phyloP scores from a whole-genome alignment of 2,888 invertebrate genomes.

The Stenoptilia bipunctidactyla region DNA sequence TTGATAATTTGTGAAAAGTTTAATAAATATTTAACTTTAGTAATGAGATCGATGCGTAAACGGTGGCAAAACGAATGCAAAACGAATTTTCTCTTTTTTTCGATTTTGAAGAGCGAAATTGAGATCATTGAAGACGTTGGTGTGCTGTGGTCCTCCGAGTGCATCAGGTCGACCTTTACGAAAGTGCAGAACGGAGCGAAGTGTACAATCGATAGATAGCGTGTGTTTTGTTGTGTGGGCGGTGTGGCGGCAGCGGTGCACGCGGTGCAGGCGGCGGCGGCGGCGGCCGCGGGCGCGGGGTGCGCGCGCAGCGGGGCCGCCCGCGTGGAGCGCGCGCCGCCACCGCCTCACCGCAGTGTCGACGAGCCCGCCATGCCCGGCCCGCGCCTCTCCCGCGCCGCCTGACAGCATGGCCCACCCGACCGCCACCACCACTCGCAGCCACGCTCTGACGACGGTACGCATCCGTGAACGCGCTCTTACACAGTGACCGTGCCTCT shows the following conservation, averaged over 20 bases:
- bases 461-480: constrained; percentile 30
- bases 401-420: constrained; percentile 69
- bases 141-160: constrained; percentile 5
- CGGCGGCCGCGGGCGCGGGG: constrained; percentile 45
- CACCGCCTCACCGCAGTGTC: constrained; percentile 69
- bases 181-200: constrained; percentile 27
- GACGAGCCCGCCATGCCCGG: constrained; percentile 70
- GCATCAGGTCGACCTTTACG: constrained; percentile 21
- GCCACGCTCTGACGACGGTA: constrained; percentile 72
- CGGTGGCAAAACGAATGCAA: too few species aligned
- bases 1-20: too few species aligned
- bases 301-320: constrained; percentile 64
- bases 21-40: too few species aligned
- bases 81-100: too few species aligned
- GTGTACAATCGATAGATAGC: constrained; percentile 33
- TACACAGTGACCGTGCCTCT: constrained; percentile 13
- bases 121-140: too few species aligned
- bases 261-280: constrained; percentile 41
- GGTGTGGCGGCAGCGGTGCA: constrained; percentile 31
- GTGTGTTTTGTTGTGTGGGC: constrained; percentile 37
- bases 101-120: too few species aligned
- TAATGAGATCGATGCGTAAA: too few species aligned
- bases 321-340: constrained; percentile 70
- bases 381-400: constrained; percentile 67
- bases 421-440: constrained; percentile 70